A percentile compares a stretch with the other conserved stretches of the same genome.
Conservation (phyloP, 2,888 invertebrate genomes). For the Melanostoma scalare region DNA sequence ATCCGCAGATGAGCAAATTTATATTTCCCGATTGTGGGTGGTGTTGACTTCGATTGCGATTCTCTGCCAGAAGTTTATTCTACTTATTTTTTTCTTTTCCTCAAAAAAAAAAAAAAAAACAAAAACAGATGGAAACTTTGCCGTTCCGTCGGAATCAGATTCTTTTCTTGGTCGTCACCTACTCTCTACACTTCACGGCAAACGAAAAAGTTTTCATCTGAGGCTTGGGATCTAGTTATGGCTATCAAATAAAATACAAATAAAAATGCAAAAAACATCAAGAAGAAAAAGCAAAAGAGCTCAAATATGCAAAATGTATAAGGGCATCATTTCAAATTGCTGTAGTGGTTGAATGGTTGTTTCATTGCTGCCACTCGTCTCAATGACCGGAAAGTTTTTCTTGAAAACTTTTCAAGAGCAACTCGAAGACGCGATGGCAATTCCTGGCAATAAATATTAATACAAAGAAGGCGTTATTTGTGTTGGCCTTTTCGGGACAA, state of each 20-base stretch:
- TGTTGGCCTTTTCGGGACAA: slow-evolving; percentile 31
- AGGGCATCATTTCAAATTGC: slow-evolving; percentile 69
- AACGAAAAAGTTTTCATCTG: slow-evolving; percentile 64
- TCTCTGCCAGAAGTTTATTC: slow-evolving; percentile 51
- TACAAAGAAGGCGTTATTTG: slow-evolving; percentile 24
- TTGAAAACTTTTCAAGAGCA: slow-evolving; percentile 65
- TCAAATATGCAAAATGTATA: slow-evolving; percentile 68
- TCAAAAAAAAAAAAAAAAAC: not conserved
- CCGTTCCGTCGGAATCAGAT: slow-evolving; percentile 65
- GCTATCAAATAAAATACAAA: slow-evolving; percentile 67
- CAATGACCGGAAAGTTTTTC: slow-evolving; percentile 68
- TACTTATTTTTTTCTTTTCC: not conserved
- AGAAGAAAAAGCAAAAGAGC: slow-evolving; percentile 31
- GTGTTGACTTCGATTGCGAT: slow-evolving; percentile 72
- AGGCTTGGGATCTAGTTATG: slow-evolving; percentile 64
- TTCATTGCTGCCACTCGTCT: slow-evolving; percentile 72
- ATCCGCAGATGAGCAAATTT: slow-evolving; percentile 50
- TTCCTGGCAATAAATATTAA: slow-evolving; percentile 60
- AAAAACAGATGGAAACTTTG: slow-evolving; percentile 72
- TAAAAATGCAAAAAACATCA: slow-evolving; percentile 33
- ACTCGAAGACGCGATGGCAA: slow-evolving; percentile 52
- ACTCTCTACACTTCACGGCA: slow-evolving; percentile 2
- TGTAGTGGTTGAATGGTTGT: slow-evolving; percentile 73
- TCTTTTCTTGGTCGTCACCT: slow-evolving; percentile 48
- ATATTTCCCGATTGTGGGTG: slow-evolving; percentile 40